Evolutionary conservation across 2,797 vertebrate genomes (phyloP).

Genomic region (Urophycis tenuis): DNA sequence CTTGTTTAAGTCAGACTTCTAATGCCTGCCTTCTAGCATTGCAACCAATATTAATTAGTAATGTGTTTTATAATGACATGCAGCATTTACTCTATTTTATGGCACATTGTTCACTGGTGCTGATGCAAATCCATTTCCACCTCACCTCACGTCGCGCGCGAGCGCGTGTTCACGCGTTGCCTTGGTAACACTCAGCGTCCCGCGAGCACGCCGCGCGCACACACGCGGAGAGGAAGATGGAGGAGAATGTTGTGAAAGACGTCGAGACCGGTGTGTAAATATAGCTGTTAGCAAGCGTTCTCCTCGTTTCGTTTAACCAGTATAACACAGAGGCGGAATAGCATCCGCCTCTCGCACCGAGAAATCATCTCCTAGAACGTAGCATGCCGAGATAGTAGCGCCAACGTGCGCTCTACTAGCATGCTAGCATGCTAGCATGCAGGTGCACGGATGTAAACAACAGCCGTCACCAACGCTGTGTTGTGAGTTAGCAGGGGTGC

Average conservation of each 20-base stretch:
- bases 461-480: conserved; percentile 20
- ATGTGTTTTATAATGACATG: background rate
- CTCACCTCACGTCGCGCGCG: conserved; percentile 21
- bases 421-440: conserved; percentile 46
- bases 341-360: background rate
- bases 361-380: background rate
- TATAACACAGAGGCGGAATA: background rate
- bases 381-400: conserved; percentile 15
- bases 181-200: conserved; percentile 72
- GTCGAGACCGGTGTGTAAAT: conserved; percentile 75
- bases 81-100: background rate
- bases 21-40: background rate
- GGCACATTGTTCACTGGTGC: background rate
- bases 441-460: conserved; percentile 61
- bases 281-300: conserved; percentile 24
- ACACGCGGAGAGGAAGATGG: conserved; percentile 69
- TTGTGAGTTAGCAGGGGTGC: conserved; percentile 19
- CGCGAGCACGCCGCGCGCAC: background rate
- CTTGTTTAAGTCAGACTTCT: background rate
- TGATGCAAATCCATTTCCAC: background rate
- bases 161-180: conserved; percentile 56
- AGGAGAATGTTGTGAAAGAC: conserved; percentile 67
- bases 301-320: background rate
- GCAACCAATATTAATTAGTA: background rate
- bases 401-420: conserved; percentile 35